Base-by-base conservation (phyloP, 1,140 invertebrate species). In the Drosophila ohnishii region DNA sequence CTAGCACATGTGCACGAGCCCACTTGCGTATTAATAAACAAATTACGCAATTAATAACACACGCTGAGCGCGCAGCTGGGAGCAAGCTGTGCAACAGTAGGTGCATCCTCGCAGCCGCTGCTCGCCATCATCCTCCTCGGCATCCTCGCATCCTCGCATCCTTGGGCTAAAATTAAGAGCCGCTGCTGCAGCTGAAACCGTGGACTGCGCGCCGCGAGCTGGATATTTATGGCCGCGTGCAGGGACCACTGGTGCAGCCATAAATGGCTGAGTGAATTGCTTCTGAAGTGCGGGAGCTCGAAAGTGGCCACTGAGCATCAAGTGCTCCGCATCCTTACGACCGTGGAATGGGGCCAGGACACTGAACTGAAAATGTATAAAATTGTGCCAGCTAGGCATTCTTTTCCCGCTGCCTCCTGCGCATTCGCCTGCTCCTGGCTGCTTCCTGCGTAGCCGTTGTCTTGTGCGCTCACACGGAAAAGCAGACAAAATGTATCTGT, bases 11-110 rank as follows among this genome's bases (percentile, higher is more conserved):
- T 48, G 48, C 75, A 57, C 30, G 9, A 28, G 37, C 32, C 65
- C 55, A 75, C 28, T 75, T 82, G 82, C 50, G 64, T 86, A 86
- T 86, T 86, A 82, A 86, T 87, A 87, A 82, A 82, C 83, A 79
- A 77, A 83, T 87, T 79, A 87, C 83, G 80, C 79, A 86, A 87
- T 86, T 86, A 86, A 87, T 86, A 73, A 87, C 83, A 86, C 83
- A 71, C 84, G 77, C 51, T 86, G 79, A 79, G 83, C 73, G 63
- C 83, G 74, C 83, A 87, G 79, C 80, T 87, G 83, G 77, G 83
- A 65, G 75, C 78, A 75, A 86, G 75, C 71, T 85, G 47, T 53
- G 71, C 63, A 67, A 64, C 82, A 81, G 67, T 61, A 61, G 67
- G 66, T 85, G 67, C 67, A 65, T 65, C 32, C 39, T 45, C 32